A percentile compares a stretch with the other conserved stretches of the same genome.
Evolutionary conservation across 1,140 invertebrate species (phyloP).

Genomic region (Drosophila simulans): DNA sequence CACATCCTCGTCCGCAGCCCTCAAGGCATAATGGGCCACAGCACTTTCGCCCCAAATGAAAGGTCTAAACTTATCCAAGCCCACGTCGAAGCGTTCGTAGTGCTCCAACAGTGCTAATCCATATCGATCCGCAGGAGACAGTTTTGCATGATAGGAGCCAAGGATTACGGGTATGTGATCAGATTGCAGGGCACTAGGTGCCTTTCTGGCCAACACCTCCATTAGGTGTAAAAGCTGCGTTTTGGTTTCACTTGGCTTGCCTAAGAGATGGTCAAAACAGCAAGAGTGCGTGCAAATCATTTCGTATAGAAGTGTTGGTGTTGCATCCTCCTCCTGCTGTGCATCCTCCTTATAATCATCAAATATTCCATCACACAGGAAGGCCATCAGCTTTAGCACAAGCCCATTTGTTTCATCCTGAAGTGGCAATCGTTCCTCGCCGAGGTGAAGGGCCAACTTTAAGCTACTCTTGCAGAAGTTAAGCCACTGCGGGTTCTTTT

Average conservation of each 20-base stretch:
- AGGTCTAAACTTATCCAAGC: constrained; percentile 89
- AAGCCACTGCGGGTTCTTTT: constrained; percentile 87
- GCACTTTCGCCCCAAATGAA: constrained; percentile 92
- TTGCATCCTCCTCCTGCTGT: constrained; percentile 3
- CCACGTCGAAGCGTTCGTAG: constrained; percentile 87
- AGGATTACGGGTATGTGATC: constrained; percentile 90
- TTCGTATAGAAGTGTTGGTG: constrained; percentile 87
- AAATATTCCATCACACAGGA: constrained; percentile 87
- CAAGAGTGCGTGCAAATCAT: constrained; percentile 91
- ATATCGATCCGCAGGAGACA: constrained; percentile 87
- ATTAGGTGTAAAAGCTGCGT: constrained; percentile 87
- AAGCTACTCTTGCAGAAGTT: constrained; percentile 88
- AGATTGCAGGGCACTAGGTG: constrained; percentile 86
- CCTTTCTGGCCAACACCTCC: constrained; percentile 86
- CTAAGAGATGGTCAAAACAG: constrained; percentile 86
- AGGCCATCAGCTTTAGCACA: constrained; percentile 86
- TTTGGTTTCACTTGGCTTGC: constrained; percentile 85
- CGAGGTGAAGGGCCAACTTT: constrained; percentile 87
- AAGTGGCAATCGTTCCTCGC: constrained; percentile 72
- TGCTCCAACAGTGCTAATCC: constrained; percentile 87
- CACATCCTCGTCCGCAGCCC: constrained; percentile 86
- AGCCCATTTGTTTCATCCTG: constrained; percentile 69
- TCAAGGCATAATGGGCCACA: constrained; percentile 90
- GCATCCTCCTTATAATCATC: constrained; percentile 50
- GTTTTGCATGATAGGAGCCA: constrained; percentile 89